Evolutionary conservation across 1,140 invertebrate genomes (phyloP).

Genomic region (Alviniconcha marisindica): DNA sequence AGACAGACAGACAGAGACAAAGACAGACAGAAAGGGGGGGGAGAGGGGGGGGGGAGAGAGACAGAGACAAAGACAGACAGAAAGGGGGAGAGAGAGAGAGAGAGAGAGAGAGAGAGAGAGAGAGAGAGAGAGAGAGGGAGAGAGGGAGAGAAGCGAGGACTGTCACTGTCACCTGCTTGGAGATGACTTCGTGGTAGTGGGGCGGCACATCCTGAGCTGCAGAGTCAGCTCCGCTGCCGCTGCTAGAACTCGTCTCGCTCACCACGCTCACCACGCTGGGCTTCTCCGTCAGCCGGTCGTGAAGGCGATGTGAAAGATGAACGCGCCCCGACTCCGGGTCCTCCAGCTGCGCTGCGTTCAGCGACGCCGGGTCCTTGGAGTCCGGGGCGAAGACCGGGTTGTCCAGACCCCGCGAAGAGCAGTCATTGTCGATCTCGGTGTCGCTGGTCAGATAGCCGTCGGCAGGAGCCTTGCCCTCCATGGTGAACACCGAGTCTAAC

Average conservation of each 20-base stretch:
- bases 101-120: neutral
- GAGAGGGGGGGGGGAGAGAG: too few species aligned
- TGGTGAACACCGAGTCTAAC: conserved; percentile 22
- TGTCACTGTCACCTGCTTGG: conserved; percentile 18
- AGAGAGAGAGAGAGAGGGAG: neutral
- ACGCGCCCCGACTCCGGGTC: neutral
- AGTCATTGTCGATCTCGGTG: conserved; percentile 26
- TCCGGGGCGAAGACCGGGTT: conserved; percentile 33
- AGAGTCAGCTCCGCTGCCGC: neutral
- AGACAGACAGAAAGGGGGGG: neutral
- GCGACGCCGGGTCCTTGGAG: neutral
- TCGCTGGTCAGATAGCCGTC: conserved; percentile 27
- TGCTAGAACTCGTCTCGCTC: conserved; percentile 6
- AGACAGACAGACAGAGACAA: neutral
- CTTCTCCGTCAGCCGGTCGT: neutral
- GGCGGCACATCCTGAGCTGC: conserved; percentile 8
- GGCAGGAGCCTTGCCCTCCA: conserved; percentile 5
- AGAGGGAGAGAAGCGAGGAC: neutral
- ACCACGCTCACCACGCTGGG: neutral
- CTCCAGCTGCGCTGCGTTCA: neutral
- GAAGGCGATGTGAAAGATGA: neutral
- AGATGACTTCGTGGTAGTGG: conserved; percentile 30
- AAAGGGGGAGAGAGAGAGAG: conserved; percentile 5
- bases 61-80: neutral
- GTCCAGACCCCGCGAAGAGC: conserved; percentile 32